Base-by-base conservation (phyloP, 2,888 invertebrate genomes). In the Laspeyria flexula region DNA sequence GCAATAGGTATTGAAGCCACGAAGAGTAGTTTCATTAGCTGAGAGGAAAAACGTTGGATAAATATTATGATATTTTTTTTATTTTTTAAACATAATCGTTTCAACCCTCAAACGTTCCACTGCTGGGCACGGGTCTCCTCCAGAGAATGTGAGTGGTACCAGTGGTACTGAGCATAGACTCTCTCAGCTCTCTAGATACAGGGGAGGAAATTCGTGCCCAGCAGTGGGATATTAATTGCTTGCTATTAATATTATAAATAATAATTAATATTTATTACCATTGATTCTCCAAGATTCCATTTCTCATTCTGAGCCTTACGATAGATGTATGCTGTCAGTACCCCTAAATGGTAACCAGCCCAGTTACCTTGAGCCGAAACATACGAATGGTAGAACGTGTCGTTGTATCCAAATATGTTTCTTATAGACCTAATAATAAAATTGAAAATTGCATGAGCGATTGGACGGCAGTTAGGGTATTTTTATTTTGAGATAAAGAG, bases 291-390 rank as follows among this genome's bases (percentile, higher is more conserved):
- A 5, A 91, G 60, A 47, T 88, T 77, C 91, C 91, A 91, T 49
- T 91, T 91, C 47, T 85, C 82, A 29, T 77, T 74, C 66, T 90
- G 89, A 0, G 91, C 90, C 50, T 77, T 83, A 30, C 88, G 88
- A 56, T 92, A 91, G 69, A 91, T 88, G 77, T 91, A 92, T 0
- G 91, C 91, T 0, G 90, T 90, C 11, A 92, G 70, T 0, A 91
- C 91, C 11, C 91, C 91, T 0, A 92, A 79, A 48, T 91, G 91
- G 65, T 92, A 92, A 0, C 91, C 91, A 1, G 91, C 88, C 91
- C 91, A 92, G 73, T 92, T 92, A 21, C 90, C 91, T 53, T 92
- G 91, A 1, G 91, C 90, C 0, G 91, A 92, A 1, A 91, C 88
- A 73, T 92, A 92, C 0, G 91, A 88, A 55, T 91, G 90, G 74